Evolutionary conservation across 2,888 invertebrate species (phyloP), one percentile per base, ranked within the genome.

Genomic region (Euphydryas editha): DNA sequence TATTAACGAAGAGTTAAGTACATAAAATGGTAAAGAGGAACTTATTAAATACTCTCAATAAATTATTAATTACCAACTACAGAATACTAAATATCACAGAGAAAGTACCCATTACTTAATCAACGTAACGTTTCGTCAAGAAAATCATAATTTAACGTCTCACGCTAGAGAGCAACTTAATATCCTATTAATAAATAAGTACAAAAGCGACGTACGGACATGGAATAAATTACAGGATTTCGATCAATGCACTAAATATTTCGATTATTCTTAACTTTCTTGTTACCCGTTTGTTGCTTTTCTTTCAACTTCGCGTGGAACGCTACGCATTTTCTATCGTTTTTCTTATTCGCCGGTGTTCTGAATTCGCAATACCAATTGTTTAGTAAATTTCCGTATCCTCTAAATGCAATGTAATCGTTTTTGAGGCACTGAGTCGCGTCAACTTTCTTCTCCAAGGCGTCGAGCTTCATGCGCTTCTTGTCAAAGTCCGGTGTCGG

Each of bases 341-440:
- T 76, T 39, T 82, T 84, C 70, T 85, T 88, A 69, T 76, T 80
- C 13, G 75, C 72, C 13, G 89, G 86, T 77, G 89, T 90, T 64
- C 84, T 87, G 70, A 94, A 88, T 63, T 94, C 93, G 37, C 82
- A 86, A 59, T 89, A 89, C 93, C 95, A 95, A 76, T 94, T 94
- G 78, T 93, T 93, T 11, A 95, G 83, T 68, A 94, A 93, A 55
- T 88, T 93, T 39, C 92, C 92, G 78, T 95, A 94, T 11, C 93
- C 92, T 72, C 93, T 92, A 65, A 95, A 89, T 2, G 95, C 93
- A 39, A 94, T 94, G 78, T 94, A 93, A 78, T 95, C 95, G 72
- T 94, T 93, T 70, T 94, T 92, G 56, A 94, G 84, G 77, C 94
- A 93, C 65, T 88, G 81, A 0, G 94, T 94, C 2, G 92, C 83